phyloP scores from a whole-genome alignment of 2,888 invertebrate genomes.

The Keiferia lycopersicella region DNA sequence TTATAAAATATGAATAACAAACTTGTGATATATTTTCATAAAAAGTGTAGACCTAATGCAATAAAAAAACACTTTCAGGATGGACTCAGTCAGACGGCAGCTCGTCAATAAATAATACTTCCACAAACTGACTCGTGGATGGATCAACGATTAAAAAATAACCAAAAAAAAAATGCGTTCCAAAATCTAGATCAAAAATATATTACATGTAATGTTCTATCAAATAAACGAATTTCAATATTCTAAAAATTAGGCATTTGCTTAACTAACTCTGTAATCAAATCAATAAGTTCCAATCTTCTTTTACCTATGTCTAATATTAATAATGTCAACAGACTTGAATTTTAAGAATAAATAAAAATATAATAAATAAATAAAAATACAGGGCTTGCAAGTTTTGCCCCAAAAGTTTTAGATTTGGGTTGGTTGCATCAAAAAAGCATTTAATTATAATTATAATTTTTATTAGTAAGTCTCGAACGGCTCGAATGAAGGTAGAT shows the following conservation, averaged over 20 bases:
- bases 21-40: no score
- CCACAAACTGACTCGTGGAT: slow-evolving; percentile 50
- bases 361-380: slow-evolving; percentile 28
- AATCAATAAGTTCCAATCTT: neutral
- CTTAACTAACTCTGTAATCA: neutral
- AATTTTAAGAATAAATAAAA: slow-evolving; percentile 29
- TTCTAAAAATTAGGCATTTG: neutral
- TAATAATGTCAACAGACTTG: slow-evolving; percentile 2
- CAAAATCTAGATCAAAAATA: neutral
- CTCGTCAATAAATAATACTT: slow-evolving; percentile 57
- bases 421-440: slow-evolving; percentile 7
- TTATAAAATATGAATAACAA: no score
- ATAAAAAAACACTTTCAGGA: slow-evolving; percentile 60
- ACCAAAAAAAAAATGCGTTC: neutral
- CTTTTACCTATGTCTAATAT: neutral
- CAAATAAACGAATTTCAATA: neutral
- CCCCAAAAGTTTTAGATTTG: slow-evolving; percentile 37
- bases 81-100: slow-evolving; percentile 47
- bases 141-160: slow-evolving; percentile 30
- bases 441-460: neutral
- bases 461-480: neutral
- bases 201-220: neutral
- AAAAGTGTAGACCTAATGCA: neutral
- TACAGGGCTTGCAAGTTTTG: slow-evolving; percentile 39
- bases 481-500: no score